Evolutionary conservation across 2,797 vertebrate species (phyloP), one percentile per base, ranked within the genome.

Genomic region (Eremophila alpestris): DNA sequence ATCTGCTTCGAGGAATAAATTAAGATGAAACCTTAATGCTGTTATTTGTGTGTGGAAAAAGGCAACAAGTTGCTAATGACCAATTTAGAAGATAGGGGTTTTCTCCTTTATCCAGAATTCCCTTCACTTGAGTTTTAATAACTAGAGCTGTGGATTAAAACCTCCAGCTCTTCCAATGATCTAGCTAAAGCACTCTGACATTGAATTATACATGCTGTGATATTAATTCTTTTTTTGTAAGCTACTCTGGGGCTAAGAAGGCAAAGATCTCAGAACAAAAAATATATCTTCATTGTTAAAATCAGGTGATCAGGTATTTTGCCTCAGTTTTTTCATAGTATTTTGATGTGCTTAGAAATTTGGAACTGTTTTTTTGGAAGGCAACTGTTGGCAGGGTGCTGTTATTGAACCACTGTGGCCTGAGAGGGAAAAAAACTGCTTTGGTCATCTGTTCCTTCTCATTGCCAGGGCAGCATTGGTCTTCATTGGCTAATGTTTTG

Each of bases 371-470:
- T 80, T 93, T 93, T 87, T 64, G 46, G 60, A 90, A 68, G n/a
- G 9, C 24, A 83, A 1, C 30, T 75, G 2, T 68, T 94, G 86
- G 75, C 89, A 83, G 7, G 16, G 13, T 77, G 38, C 6, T 77
- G 8, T 54, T 90, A 64, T 65, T 85, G 51, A 94, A 73, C 45
- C 19, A 55, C 19, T 30, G 30, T 36, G 43, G 46, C 16, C 71
- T 78, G 56, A 83, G 32, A 91, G 63, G 40, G 77, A 40, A 82
- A 83, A 83, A 94, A 48, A 58, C 7, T 63, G 52, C 22, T 77
- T 83, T 58, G 51, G 68, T 95, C 83, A 87, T 95, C 88, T 97
- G 89, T 41, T 89, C 18, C 15, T 62, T 91, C 62, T 51, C 64
- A 30, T 64, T 92, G 83, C 78, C 90, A 96, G 36, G 19, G 32